Conservation (phyloP, 2,113 vertebrate genomes). For the Laticauda colubrina region DNA sequence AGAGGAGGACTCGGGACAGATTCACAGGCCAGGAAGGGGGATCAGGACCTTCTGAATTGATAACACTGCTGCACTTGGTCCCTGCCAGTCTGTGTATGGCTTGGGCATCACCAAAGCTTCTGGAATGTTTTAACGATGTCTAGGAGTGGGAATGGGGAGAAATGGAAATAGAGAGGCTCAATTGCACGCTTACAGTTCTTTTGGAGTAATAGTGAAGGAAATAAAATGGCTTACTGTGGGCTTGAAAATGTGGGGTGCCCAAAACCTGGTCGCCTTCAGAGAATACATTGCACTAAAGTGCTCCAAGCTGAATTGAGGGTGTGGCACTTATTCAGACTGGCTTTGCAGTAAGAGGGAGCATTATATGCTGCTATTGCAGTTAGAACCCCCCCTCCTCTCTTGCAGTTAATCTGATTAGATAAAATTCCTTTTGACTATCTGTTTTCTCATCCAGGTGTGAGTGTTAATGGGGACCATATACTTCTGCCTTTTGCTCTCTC, state of each 20-base stretch:
- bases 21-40: neutral
- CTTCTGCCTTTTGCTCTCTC: neutral
- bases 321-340: neutral
- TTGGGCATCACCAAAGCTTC: neutral
- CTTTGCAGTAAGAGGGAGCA: neutral
- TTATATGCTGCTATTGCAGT: neutral
- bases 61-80: neutral
- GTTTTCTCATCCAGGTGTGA: neutral
- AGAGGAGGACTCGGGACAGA: neutral
- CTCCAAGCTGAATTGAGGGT: neutral
- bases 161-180: neutral
- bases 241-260: neutral
- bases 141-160: neutral
- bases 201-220: neutral
- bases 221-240: too few species aligned
- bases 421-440: conserved; percentile 1
- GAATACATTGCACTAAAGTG: neutral
- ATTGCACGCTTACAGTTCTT: neutral
- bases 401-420: neutral
- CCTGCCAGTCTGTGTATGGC: neutral
- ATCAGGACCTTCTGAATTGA: neutral
- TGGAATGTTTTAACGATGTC: neutral
- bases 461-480: conserved; percentile 25
- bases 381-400: neutral
- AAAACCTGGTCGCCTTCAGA: neutral